These are phyloP conservation scores for Vireo altiloquus DNA, from an alignment of 2,113 vertebrate genomes.

Conservation along the genomic window DNA sequence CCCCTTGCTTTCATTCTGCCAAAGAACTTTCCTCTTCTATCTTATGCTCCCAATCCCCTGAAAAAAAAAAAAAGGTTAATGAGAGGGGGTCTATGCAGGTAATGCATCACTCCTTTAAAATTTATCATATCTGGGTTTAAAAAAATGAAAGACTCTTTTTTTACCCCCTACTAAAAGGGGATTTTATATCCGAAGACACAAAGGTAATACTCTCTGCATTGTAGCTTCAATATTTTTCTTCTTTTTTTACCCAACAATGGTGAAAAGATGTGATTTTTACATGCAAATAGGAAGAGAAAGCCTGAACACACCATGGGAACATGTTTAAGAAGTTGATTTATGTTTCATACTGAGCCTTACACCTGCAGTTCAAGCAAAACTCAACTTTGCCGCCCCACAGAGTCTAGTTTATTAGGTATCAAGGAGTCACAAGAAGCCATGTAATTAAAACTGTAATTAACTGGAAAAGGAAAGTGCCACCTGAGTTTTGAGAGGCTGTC, in stretches of 20 bases:
- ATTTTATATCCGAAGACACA: conserved; percentile 47
- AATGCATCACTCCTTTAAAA: background rate
- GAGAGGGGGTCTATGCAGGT: background rate
- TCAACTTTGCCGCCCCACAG: conserved; percentile 80
- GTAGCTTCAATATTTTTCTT: conserved; percentile 2
- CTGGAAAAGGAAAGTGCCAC: conserved; percentile 82
- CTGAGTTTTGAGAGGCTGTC: conserved; percentile 86
- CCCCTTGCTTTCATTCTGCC: background rate
- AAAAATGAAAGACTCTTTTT: background rate
- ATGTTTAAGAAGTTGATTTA: conserved; percentile 83
- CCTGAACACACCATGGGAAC: conserved; percentile 75
- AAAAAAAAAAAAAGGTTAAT: background rate
- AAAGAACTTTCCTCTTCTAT: background rate
- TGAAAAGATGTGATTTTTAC: conserved; percentile 73
- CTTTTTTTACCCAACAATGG: conserved; percentile 22
- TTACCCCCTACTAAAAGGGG: background rate
- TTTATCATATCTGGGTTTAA: background rate
- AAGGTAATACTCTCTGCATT: conserved; percentile 35
- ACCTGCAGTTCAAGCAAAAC: conserved; percentile 86
- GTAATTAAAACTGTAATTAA: conserved; percentile 87
- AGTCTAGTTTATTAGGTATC: conserved; percentile 86
- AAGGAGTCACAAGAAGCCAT: conserved; percentile 83
- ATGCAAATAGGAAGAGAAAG: conserved; percentile 73
- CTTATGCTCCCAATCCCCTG: background rate
- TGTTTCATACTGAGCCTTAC: conserved; percentile 77